These are phyloP conservation scores for Hystrix cristata DNA, from an alignment of 2,113 vertebrate species.

Conservation along the genomic window DNA sequence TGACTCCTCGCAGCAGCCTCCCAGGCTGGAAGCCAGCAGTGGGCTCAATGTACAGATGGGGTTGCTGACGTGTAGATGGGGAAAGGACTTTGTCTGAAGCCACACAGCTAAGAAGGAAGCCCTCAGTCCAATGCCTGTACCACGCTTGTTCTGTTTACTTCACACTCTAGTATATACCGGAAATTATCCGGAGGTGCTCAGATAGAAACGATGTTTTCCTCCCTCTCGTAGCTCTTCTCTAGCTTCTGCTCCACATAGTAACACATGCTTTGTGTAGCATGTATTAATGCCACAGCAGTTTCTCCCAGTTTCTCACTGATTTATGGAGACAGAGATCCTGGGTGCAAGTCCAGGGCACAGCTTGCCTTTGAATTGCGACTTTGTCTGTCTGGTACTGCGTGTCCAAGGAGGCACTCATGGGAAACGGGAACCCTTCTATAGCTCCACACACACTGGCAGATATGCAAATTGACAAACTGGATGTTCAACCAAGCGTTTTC, in stretches of 20 bases:
- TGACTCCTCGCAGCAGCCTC: not conserved
- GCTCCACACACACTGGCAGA: too few species aligned
- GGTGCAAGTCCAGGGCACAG: not conserved
- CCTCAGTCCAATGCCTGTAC: not conserved
- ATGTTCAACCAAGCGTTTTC: not conserved
- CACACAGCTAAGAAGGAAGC: not conserved
- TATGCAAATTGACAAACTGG: not conserved
- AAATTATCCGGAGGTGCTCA: not conserved
- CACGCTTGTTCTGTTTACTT: not conserved
- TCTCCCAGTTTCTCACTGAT: not conserved
- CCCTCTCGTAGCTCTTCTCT: not conserved
- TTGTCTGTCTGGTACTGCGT: not conserved
- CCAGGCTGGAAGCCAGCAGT: fast-evolving
- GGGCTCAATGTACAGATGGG: not conserved
- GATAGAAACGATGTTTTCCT: not conserved
- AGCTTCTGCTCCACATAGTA: too few species aligned
- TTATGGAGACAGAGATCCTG: fast-evolving
- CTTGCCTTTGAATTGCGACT: not conserved
- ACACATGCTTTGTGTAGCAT: not conserved
- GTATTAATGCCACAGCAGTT: fast-evolving
- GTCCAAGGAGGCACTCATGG: fast-evolving
- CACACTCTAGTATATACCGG: not conserved
- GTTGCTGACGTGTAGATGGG: fast-evolving
- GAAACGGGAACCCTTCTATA: fast-evolving
- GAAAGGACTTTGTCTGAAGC: fast-evolving